Percentiles rank a stretch among this genome's conserved stretches.
Evolutionary conservation across 2,888 invertebrate genomes (phyloP).

Genomic region (Caenorhabditis virilis): DNA sequence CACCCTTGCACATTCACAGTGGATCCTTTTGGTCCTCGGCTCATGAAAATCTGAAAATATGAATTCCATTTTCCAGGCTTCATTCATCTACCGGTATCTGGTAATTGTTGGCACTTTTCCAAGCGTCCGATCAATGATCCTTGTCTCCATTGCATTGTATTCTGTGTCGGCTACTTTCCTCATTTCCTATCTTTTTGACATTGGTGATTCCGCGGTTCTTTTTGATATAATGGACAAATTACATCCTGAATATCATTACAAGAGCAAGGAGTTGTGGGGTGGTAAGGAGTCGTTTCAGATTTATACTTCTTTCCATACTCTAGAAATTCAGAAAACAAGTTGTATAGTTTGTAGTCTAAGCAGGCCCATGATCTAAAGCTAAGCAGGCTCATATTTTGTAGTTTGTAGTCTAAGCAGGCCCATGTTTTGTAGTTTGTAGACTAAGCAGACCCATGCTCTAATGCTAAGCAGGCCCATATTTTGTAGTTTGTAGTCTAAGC

Average conservation of each 20-base stretch:
- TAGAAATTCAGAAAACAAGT: too few relatives aligned
- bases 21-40: slow-evolving; percentile 20
- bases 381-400: too few relatives aligned
- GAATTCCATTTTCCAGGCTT: slow-evolving; percentile 3
- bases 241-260: slow-evolving; percentile 31
- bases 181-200: slow-evolving; percentile 23
- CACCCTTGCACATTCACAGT: slow-evolving; percentile 42
- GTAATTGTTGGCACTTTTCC: slow-evolving; percentile 23
- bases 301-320: too few relatives aligned
- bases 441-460: too few relatives aligned
- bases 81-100: slow-evolving; percentile 41
- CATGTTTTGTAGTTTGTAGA: too few relatives aligned
- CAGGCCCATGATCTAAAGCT: too few relatives aligned
- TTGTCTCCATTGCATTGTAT: slow-evolving; percentile 19
- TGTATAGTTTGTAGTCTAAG: too few relatives aligned
- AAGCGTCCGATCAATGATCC: slow-evolving; percentile 10
- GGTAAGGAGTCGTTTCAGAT: too few relatives aligned
- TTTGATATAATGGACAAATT: slow-evolving; percentile 26
- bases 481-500: too few relatives aligned
- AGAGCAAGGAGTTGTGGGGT: slow-evolving; percentile 28
- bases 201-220: slow-evolving; percentile 22
- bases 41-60: not conserved
- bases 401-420: too few relatives aligned
- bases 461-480: too few relatives aligned
- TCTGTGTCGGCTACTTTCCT: slow-evolving; percentile 29